phyloP scores from a whole-genome alignment of 2,888 invertebrate genomes.

The Beris chalybata region DNA sequence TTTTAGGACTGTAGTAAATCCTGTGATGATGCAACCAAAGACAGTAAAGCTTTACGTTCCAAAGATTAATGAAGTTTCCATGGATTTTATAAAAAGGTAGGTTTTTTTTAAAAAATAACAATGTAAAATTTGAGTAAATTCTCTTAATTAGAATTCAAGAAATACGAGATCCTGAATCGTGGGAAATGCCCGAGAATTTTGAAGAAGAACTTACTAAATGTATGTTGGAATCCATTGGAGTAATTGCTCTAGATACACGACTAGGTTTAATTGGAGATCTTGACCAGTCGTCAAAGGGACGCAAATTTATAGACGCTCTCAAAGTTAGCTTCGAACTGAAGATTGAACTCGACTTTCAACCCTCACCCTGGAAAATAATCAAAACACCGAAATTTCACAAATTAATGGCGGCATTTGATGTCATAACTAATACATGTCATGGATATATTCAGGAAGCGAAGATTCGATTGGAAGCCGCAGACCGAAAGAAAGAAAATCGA shows the following conservation, averaged over 20 bases:
- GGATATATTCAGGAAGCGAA: conserved; percentile 54
- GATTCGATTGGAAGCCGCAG: conserved; percentile 36
- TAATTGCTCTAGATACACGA: conserved; percentile 52
- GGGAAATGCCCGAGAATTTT: conserved; percentile 52
- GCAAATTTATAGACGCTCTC: conserved; percentile 45
- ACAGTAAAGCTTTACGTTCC: conserved; percentile 47
- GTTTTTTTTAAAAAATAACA: not conserved
- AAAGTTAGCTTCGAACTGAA: conserved; percentile 44
- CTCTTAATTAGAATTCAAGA: conserved; percentile 43
- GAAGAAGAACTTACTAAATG: conserved; percentile 60
- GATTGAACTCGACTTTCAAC: conserved; percentile 49
- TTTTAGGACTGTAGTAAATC: conserved; percentile 62
- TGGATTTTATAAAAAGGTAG: conserved; percentile 48
- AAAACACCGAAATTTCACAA: conserved; percentile 47
- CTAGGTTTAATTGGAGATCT: conserved; percentile 43
- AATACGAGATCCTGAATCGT: conserved; percentile 42
- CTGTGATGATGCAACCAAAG: conserved; percentile 49
- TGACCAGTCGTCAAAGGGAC: conserved; percentile 41
- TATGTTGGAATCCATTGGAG: conserved; percentile 61
- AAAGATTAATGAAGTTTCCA: conserved; percentile 47
- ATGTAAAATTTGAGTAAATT: not conserved
- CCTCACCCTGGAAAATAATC: conserved; percentile 50
- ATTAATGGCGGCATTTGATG: conserved; percentile 47
- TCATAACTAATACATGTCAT: conserved; percentile 47
- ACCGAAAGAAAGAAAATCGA: conserved; percentile 48